Base-by-base conservation (phyloP, 1,140 invertebrate genomes). In the Paramacrobiotus metropolitanus region DNA sequence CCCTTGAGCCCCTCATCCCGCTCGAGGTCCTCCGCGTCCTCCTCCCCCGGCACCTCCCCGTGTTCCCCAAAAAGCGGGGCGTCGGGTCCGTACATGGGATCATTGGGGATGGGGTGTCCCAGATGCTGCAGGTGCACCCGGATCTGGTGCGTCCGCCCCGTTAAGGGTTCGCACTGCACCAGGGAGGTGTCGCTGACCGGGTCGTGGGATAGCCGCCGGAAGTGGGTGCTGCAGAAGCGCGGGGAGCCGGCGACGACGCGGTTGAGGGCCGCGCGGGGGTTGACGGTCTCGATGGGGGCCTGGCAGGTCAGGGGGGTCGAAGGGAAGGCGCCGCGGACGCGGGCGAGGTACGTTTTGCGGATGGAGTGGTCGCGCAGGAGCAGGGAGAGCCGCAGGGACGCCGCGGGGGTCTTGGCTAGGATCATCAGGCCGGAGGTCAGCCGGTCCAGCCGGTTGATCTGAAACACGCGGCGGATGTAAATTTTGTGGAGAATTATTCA, bases 81-180 rank as follows among this genome's bases (percentile, higher is more conserved):
- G 9, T 55, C 28, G 48, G 48, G 15, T 24, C 72, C 72, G 75
- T 98, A 98, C 0, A 97, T 74, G 0, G 88, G 86, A 74, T 98
- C 94, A 71, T 96, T 96, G 1, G 93, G 82, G 61, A 98, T 94
- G 1, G 94, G 94, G 76, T 87, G 87, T 61, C 91, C 85, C 86
- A 70, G 30, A 68, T 66, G 64, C 48, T 62, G n/a, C 34, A 97
- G 79, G 75, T 98, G 94, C n/a, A 98, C 90, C 63, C 94, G 79
- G 64, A 98, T 97, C 74, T 98, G 94, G 74, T 98, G 94, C 82
- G 96, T 98, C 64, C 94, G 77, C 0, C 94, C 94, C 1, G 93
- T 96, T 67, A 86, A 82, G 0, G 93, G 74, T 65, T 83, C 82
- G 74, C 91, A 95, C 21, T 85, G 76, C 1, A 98, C 89, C 28